Conservation (phyloP, 2,797 vertebrate genomes). For the Brachyalestes nurse region DNA sequence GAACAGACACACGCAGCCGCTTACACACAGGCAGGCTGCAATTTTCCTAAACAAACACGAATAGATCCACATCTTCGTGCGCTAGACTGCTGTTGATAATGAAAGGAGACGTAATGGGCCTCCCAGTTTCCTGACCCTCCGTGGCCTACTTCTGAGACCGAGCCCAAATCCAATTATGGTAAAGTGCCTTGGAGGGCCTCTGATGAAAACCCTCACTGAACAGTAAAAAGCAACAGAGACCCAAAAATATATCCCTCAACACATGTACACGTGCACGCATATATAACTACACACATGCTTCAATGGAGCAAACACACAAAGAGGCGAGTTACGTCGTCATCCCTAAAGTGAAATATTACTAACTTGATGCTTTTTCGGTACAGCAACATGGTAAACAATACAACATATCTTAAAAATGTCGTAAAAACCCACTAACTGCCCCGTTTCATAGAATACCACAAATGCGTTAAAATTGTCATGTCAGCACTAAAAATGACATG, state of each 20-base stretch:
- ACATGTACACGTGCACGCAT: neutral
- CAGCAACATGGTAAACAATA: too few species aligned
- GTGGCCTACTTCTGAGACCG: neutral
- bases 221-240: neutral
- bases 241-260: neutral
- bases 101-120: neutral
- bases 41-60: conserved; percentile 3
- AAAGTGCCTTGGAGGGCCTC: neutral
- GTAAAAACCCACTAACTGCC: too few species aligned
- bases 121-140: conserved; percentile 7
- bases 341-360: too few species aligned
- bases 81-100: neutral
- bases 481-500: too few species aligned
- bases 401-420: too few species aligned
- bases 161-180: conserved; percentile 8
- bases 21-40: neutral
- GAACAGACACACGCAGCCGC: neutral
- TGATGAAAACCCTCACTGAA: neutral
- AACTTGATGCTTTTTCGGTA: too few species aligned
- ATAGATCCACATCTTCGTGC: conserved; percentile 11
- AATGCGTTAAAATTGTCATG: too few species aligned
- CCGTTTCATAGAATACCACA: too few species aligned
- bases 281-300: neutral
- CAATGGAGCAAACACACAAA: neutral
- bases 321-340: too few species aligned